These are phyloP conservation scores for Schizopygopsis pylzovi DNA, from an alignment of 2,797 vertebrate genomes.

Conservation along the genomic window DNA sequence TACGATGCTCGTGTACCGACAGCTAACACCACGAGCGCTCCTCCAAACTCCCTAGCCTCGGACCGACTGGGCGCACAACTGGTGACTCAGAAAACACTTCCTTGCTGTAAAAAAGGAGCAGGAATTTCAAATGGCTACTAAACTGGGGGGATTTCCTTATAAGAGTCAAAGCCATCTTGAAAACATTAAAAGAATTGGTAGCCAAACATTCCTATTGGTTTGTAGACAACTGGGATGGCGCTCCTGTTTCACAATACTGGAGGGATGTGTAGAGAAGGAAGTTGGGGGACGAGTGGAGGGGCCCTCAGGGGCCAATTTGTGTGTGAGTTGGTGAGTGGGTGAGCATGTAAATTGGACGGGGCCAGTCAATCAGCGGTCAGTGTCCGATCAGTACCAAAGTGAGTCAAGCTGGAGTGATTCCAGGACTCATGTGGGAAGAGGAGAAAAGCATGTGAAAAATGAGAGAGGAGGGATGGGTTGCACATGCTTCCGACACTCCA, in stretches of 20 bases:
- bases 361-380: constrained; percentile 58
- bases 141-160: constrained; percentile 82
- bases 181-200: constrained; percentile 82
- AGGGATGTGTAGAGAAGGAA: constrained; percentile 61
- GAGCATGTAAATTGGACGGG: constrained; percentile 41
- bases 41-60: constrained; percentile 14
- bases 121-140: constrained; percentile 82
- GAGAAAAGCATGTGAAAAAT: constrained; percentile 13
- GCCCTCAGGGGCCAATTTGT: constrained; percentile 50
- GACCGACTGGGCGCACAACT: constrained; percentile 65
- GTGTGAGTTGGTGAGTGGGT: constrained; percentile 34
- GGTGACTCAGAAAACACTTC: constrained; percentile 79
- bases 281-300: constrained; percentile 56
- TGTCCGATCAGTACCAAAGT: constrained; percentile 67
- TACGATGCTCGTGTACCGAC: constrained; percentile 14
- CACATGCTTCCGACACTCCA: constrained; percentile 80
- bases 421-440: constrained; percentile 53
- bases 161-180: constrained; percentile 85
- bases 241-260: constrained; percentile 58
- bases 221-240: constrained; percentile 74
- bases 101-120: constrained; percentile 77
- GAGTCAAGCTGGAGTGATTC: constrained; percentile 55
- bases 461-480: constrained; percentile 66
- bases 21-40: neutral
- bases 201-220: constrained; percentile 80